Evolutionary conservation across 2,113 vertebrate species (phyloP).

Genomic region (Riparia riparia): DNA sequence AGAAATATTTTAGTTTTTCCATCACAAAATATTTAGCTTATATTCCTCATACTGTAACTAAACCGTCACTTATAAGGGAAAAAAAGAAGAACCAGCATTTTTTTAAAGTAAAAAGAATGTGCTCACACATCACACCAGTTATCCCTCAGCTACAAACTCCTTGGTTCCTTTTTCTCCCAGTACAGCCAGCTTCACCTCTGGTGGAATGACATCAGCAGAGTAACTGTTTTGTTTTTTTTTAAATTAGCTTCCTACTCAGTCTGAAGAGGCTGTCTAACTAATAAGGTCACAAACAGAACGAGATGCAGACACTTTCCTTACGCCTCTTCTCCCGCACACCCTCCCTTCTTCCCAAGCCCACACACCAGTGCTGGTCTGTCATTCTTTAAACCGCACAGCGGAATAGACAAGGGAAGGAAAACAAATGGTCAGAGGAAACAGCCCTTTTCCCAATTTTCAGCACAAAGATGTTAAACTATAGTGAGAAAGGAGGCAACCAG

Average conservation of each 20-base stretch:
- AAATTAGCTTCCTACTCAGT: neutral
- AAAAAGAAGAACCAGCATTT: neutral
- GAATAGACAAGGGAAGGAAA: neutral
- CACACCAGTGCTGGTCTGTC: neutral
- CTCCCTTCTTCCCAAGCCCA: neutral
- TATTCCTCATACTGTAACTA: neutral
- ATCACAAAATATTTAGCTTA: neutral
- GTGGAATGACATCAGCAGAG: neutral
- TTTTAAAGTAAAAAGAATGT: neutral
- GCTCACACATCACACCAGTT: neutral
- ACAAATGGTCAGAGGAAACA: neutral
- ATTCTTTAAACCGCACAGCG: neutral
- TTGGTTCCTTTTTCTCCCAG: neutral
- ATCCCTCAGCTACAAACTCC: neutral
- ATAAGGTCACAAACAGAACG: neutral
- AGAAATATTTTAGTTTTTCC: constrained; percentile 5
- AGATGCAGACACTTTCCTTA: neutral
- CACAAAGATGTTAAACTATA: neutral
- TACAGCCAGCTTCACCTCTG: neutral
- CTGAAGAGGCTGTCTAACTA: neutral
- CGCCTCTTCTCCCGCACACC: fast-evolving
- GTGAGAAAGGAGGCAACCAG: fast-evolving
- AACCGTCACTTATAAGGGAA: neutral
- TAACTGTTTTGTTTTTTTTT: neutral
- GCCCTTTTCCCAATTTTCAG: neutral